Evolutionary conservation across 1,140 invertebrate species (phyloP), one percentile per base, ranked within the genome.

Genomic region (Danaus melanippus): DNA sequence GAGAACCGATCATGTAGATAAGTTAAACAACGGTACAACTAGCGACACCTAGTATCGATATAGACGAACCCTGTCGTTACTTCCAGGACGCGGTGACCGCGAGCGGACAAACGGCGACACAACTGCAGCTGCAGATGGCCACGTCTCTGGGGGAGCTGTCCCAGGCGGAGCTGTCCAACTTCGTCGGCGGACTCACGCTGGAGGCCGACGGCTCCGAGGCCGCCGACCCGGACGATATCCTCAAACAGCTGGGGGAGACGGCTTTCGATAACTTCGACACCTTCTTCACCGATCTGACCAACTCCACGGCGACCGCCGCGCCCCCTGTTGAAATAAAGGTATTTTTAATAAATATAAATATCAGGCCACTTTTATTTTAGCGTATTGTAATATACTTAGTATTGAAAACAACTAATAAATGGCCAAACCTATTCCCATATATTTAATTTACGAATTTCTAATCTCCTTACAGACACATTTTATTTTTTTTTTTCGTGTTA

Each of bases 201-300:
- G 79, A 78, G 15, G 70, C 78, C 3, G 87, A 87, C 39, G 71
- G 74, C 44, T 76, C 86, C 10, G 80, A 86, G 11, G 89, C 90
- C 8, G 87, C 89, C 10, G 91, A 92, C 62, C 89, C 92, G 10
- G 92, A 93, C 54, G 92, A 93, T 63, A 90, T 93, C 50, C 90
- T 93, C 53, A 92, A 92, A 64, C 91, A 93, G 64, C 81, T 93
- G 9, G 91, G 89, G 3, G 91, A 92, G 57, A 90, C 91, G 3
- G 90, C 89, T 5, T 92, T 92, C 68, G 84, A 86, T 44, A 86
- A 86, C 60, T 82, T 88, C 46, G 86, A 88, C 53, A 88, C 83
- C 39, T 87, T 88, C 64, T 85, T 88, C 60, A 88, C 87, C 43
- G 86, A 88, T 53, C 57, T 88, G 47, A 86, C 84, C 12, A 86